A percentile compares a stretch with the other conserved stretches of the same genome.
Conservation (phyloP, 23 tunicate species). For the Botrylloides violaceus region DNA sequence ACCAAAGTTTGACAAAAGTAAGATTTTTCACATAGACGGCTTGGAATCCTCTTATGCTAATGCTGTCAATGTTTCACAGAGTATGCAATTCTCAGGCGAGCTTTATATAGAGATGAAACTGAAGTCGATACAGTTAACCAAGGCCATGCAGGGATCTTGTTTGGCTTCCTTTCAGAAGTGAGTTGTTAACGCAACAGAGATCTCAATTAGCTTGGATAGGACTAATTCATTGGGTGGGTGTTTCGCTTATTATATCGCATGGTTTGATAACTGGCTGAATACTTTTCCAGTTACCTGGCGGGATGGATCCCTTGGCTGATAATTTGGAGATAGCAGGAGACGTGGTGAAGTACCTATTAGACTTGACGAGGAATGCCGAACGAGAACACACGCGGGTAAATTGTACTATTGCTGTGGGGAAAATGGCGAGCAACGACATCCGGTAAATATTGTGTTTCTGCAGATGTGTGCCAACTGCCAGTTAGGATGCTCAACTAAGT, state of each 20-base stretch:
- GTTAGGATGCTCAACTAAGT: too few relatives aligned
- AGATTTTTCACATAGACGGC: not conserved
- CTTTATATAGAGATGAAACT: conserved; percentile 8
- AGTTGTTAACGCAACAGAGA: too few relatives aligned
- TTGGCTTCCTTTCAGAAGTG: conserved; percentile 41
- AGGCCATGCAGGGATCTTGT: conserved; percentile 53
- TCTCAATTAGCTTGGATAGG: too few relatives aligned
- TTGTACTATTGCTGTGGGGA: conserved; percentile 66
- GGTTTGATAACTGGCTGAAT: not conserved
- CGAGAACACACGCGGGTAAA: conserved; percentile 38
- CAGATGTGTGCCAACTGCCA: too few relatives aligned
- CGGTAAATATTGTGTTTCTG: conserved; percentile 18
- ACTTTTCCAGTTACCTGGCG: conserved; percentile 10
- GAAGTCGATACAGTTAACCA: conserved; percentile 44
- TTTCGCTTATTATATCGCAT: not conserved
- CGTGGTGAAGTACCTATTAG: conserved; percentile 51
- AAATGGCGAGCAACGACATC: conserved; percentile 37
- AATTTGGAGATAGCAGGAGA: not conserved
- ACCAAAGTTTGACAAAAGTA: conserved; percentile 54
- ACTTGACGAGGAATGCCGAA: conserved; percentile 48
- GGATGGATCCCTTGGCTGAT: conserved; percentile 25
- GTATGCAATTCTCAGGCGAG: conserved; percentile 16
- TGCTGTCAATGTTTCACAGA: conserved; percentile 6
- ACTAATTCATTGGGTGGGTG: too few relatives aligned
- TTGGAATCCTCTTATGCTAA: not conserved